phyloP scores from a whole-genome alignment of 2,797 vertebrate genomes.

The Lepus oiostolus region DNA sequence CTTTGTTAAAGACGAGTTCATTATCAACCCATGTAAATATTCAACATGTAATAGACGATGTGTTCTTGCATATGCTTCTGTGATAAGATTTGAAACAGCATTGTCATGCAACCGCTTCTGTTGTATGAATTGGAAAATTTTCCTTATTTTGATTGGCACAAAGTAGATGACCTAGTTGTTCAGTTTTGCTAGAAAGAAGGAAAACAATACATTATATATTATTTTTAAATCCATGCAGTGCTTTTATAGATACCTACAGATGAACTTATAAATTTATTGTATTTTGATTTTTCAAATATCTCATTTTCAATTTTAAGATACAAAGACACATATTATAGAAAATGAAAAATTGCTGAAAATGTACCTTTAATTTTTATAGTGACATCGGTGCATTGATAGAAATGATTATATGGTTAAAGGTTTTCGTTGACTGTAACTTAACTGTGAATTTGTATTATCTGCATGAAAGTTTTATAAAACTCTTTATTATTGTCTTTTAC shows the following conservation, averaged over 20 bases:
- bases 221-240: not conserved
- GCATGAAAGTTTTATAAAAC: not conserved
- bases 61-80: not conserved
- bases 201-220: not conserved
- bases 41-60: not conserved
- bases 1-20: slow-evolving; percentile 32
- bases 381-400: not conserved
- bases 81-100: not conserved
- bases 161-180: not conserved
- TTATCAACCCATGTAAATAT: not conserved
- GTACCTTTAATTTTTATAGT: not conserved
- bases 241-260: not conserved
- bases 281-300: not conserved
- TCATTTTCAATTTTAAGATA: not conserved
- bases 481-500: not conserved
- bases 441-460: slow-evolving; percentile 2
- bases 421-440: not conserved
- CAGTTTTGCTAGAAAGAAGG: not conserved
- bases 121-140: not conserved
- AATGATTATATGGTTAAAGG: not conserved
- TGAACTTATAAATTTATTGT: not conserved
- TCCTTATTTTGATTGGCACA: not conserved
- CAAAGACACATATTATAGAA: not conserved
- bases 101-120: not conserved
- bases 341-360: not conserved